Evolutionary conservation across 2,113 vertebrate species (phyloP).

Genomic region (Anolis carolinensis): DNA sequence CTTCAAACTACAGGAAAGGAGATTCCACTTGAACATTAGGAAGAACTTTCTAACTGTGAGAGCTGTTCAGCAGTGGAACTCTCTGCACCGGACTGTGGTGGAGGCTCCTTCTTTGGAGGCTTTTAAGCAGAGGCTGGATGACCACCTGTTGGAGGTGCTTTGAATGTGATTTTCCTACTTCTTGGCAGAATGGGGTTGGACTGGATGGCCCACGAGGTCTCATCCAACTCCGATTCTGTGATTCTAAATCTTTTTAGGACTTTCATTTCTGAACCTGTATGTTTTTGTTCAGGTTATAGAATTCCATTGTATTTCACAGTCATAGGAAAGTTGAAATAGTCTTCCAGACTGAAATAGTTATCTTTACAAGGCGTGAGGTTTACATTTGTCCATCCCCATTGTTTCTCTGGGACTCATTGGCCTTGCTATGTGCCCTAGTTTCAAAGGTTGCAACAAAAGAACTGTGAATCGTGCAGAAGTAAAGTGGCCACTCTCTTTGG

Average conservation of each 20-base stretch:
- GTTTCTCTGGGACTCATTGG: neutral
- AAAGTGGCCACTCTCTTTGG: neutral
- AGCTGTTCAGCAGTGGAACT: too few relatives aligned
- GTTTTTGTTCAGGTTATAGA: constrained; percentile 4
- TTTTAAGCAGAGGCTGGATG: too few relatives aligned
- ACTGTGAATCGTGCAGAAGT: neutral
- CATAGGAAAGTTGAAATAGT: neutral
- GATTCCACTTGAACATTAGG: too few relatives aligned
- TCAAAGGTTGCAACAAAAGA: neutral
- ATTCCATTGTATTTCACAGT: neutral
- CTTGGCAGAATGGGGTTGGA: too few relatives aligned
- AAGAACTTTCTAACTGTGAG: too few relatives aligned
- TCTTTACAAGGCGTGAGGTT: neutral
- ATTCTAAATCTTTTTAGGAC: neutral
- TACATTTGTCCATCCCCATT: neutral
- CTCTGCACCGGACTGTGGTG: too few relatives aligned
- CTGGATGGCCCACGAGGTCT: too few relatives aligned
- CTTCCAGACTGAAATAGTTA: neutral
- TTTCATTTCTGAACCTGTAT: constrained; percentile 39
- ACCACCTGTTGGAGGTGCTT: too few relatives aligned
- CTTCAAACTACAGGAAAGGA: too few relatives aligned
- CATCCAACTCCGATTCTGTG: too few relatives aligned
- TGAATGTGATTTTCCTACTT: too few relatives aligned
- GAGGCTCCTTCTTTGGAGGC: too few relatives aligned
- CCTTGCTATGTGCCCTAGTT: neutral